phyloP scores from a whole-genome alignment of 2,113 vertebrate species.

The Nerophis lumbriciformis region DNA sequence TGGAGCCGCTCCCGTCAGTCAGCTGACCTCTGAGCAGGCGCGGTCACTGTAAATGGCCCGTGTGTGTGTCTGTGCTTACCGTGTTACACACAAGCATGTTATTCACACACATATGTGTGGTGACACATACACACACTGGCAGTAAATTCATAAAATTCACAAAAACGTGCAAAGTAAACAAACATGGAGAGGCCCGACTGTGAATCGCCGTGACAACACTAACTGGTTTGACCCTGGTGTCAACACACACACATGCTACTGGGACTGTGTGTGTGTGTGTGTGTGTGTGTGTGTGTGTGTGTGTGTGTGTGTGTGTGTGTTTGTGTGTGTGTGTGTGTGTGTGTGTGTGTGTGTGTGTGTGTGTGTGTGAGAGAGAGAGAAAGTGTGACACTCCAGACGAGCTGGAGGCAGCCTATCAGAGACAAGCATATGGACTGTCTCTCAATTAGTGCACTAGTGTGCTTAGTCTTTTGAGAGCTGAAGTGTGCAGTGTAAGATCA shows the following conservation, averaged over 20 bases:
- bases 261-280: not conserved
- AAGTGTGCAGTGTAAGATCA: too few species aligned
- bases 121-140: slow-evolving; percentile 5
- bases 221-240: slow-evolving; percentile 61
- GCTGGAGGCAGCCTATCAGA: not conserved
- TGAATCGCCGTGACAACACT: slow-evolving; percentile 58
- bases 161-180: slow-evolving; percentile 42
- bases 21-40: slow-evolving; percentile 41
- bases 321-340: too few species aligned
- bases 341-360: too few species aligned
- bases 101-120: slow-evolving; percentile 14
- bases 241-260: slow-evolving; percentile 20
- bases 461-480: too few species aligned
- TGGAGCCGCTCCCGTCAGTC: slow-evolving; percentile 40
- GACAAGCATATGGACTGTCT: too few species aligned
- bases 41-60: slow-evolving; percentile 62
- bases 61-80: slow-evolving; percentile 38
- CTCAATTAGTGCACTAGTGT: too few species aligned
- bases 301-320: too few species aligned
- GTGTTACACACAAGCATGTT: slow-evolving; percentile 43
- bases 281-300: too few species aligned
- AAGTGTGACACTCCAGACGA: not conserved
- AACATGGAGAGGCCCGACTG: slow-evolving; percentile 46
- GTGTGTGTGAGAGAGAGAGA: not conserved
- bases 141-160: slow-evolving; percentile 24